Conservation (phyloP, 2,797 vertebrate species). For the Choloepus didactylus region DNA sequence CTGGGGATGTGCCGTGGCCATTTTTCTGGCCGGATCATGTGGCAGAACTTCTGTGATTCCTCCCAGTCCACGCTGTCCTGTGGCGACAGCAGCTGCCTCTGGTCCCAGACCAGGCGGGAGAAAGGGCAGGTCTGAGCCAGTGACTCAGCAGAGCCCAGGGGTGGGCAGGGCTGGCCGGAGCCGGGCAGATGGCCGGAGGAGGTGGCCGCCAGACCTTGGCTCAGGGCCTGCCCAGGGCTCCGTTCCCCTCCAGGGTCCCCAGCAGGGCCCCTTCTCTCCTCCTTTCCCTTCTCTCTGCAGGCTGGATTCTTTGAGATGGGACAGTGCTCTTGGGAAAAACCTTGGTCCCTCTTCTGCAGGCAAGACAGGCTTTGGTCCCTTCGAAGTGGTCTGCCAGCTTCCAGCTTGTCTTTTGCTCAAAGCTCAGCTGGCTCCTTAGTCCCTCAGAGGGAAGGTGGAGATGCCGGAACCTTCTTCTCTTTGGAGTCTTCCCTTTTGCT, state of each 20-base stretch:
- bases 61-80: not conserved
- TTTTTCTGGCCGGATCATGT: not conserved
- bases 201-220: accelerated
- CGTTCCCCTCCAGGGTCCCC: not conserved
- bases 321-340: accelerated
- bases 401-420: not conserved
- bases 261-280: not conserved
- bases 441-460: not conserved
- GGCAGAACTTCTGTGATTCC: not conserved
- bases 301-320: not conserved
- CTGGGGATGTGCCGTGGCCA: not conserved
- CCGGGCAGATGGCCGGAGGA: not conserved
- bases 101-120: constrained; percentile 63
- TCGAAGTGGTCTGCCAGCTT: not conserved
- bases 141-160: constrained; percentile 70
- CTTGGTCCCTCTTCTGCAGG: not conserved
- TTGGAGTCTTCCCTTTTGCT: not conserved
- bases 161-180: not conserved
- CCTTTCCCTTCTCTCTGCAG: accelerated
- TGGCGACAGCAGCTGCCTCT: constrained; percentile 69
- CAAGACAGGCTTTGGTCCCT: not conserved
- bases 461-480: not conserved
- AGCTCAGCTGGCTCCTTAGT: not conserved
- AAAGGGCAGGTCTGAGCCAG: not conserved
- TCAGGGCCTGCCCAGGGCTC: not conserved